A percentile compares a stretch with the other conserved stretches of the same genome.
phyloP scores from a whole-genome alignment of 2,113 vertebrate genomes.

The Piaya cayana region DNA sequence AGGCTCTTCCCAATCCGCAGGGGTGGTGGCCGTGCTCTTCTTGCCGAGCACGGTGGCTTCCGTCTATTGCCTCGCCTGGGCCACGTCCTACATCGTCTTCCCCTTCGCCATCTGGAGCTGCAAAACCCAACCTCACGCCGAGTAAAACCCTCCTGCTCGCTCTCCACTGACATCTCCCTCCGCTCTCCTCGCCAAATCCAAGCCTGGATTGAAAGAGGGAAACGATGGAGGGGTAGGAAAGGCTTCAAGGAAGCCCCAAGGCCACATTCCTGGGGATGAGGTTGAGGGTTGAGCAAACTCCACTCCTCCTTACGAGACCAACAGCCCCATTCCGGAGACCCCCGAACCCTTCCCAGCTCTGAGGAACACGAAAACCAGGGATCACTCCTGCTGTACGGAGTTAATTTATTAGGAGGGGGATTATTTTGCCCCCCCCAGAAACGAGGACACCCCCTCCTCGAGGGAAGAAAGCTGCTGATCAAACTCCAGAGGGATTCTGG shows the following conservation, averaged over 20 bases:
- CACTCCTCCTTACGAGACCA: accelerated
- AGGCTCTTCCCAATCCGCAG: conserved; percentile 34
- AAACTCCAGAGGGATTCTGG: neutral
- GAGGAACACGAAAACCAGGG: neutral
- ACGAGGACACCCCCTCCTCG: accelerated
- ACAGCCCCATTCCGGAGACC: neutral
- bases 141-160: conserved; percentile 39
- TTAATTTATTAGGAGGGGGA: neutral
- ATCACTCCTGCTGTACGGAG: accelerated
- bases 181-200: accelerated
- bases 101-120: conserved; percentile 87
- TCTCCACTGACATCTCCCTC: neutral
- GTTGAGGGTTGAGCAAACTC: no score
- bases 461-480: accelerated
- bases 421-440: neutral
- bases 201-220: neutral
- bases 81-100: conserved; percentile 89
- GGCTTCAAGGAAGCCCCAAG: no score
- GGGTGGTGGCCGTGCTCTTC: conserved; percentile 82
- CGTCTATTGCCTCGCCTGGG: conserved; percentile 91
- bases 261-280: no score
- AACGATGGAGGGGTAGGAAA: accelerated
- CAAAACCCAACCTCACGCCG: conserved; percentile 62
- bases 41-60: conserved; percentile 78
- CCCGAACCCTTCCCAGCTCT: accelerated